Conservation (phyloP, 2,113 vertebrate genomes). For the Onychostoma macrolepis region DNA sequence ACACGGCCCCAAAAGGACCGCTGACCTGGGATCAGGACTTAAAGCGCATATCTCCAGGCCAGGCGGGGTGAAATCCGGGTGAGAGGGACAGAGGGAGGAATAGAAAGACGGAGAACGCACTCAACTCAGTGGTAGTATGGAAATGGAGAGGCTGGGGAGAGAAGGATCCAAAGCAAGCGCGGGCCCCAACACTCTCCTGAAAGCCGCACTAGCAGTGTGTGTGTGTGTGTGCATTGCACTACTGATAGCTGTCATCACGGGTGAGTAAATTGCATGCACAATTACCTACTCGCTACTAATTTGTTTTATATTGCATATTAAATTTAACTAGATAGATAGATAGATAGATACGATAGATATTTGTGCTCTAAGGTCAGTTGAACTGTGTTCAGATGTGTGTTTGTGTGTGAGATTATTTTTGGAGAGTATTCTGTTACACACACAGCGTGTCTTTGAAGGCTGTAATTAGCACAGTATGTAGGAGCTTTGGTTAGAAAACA, state of each 20-base stretch:
- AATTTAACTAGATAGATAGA: not conserved
- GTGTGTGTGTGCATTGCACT: constrained; percentile 70
- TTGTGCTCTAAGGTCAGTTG: not conserved
- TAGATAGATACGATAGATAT: not conserved
- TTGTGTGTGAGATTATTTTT: constrained; percentile 70
- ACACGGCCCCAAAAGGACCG: not conserved
- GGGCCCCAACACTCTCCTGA: constrained; percentile 63
- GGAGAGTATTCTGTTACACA: constrained; percentile 71
- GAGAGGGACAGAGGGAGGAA: not conserved
- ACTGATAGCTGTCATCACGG: constrained; percentile 75
- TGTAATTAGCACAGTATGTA: constrained; percentile 46
- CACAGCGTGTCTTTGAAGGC: constrained; percentile 24
- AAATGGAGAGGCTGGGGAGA: constrained; percentile 69
- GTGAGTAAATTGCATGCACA: constrained; percentile 64
- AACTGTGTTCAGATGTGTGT: constrained; percentile 34
- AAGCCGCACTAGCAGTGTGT: constrained; percentile 70
- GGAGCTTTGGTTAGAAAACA: not conserved
- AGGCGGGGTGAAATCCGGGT: not conserved
- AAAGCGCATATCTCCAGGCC: constrained; percentile 13
- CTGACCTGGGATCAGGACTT: not conserved
- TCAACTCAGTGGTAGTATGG: constrained; percentile 62
- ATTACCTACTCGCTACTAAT: not conserved
- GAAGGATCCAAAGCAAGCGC: constrained; percentile 65
- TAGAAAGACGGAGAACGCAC: constrained; percentile 10
- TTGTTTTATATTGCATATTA: constrained; percentile 12